Base-by-base conservation (phyloP, 2,888 invertebrate genomes). In the Mythimna albipuncta region DNA sequence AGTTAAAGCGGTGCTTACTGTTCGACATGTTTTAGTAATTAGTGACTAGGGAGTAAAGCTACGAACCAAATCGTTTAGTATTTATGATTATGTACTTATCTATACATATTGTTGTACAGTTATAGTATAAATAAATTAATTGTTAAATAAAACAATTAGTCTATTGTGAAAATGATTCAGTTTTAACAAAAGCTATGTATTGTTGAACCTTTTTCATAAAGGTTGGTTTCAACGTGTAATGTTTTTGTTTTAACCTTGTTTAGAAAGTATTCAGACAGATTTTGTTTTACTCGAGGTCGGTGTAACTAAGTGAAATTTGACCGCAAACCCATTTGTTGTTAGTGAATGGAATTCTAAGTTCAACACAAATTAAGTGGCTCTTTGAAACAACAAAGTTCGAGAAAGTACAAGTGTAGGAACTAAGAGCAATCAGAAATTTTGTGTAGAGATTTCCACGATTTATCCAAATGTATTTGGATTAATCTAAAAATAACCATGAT, bases 1-100 rank as follows among this genome's bases (percentile, higher is more conserved):
- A 79, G 63, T 77, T 77, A 81, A 79, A 79, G 76, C 77, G 85
- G 85, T 87, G 85, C 84, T 84, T 87, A 85, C 67, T 79, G 72
- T 79, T 81, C 65, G 72, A 75, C 66, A 70, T 71, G 64, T 79
- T 69, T 52, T 71, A 72, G 68, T 75, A 83, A 83, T 71, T 75
- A 80, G 61, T 78, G n/a, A 59, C 21, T 77, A 79, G 69, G 9
- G 26, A 76, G 64, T 62, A 72, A 85, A 69, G 77, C 81, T 79
- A 77, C 57, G 81, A 86, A 84, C 80, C 85, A 86, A 85, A 78
- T 82, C 26, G 63, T 78, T 64, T 69, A 83, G 59, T 70, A 63
- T 73, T 63, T 72, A 68, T 64, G 57, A 62, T 35, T 69, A 63
- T 63, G 41, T 72, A 72, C 6, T n/a, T 69, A 55, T 62, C 16